phyloP scores from a whole-genome alignment of 2,797 vertebrate species.

The Simalia tracyae region DNA sequence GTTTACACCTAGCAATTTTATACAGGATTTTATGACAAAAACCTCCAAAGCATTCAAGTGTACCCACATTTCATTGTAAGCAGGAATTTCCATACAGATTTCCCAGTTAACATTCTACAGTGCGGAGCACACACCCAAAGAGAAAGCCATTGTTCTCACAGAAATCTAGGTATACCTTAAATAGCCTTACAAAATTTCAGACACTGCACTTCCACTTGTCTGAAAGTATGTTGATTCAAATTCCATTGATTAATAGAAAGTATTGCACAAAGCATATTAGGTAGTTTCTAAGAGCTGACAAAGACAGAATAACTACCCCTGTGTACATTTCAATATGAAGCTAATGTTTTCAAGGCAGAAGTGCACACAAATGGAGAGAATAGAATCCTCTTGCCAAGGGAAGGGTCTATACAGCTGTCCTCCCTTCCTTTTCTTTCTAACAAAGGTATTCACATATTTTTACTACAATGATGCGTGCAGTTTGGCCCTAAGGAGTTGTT shows the following conservation, averaged over 20 bases:
- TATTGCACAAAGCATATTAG: background rate
- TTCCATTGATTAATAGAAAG: background rate
- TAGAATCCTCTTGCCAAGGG: background rate
- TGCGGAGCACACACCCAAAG: background rate
- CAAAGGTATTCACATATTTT: background rate
- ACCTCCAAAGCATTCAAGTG: background rate
- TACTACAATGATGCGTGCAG: background rate
- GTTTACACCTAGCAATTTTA: background rate
- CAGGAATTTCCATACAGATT: background rate
- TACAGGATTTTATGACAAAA: background rate
- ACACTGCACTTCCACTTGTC: background rate
- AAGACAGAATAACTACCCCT: background rate
- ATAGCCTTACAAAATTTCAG: background rate
- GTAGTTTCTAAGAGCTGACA: background rate
- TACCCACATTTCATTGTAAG: background rate
- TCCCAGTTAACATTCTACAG: background rate
- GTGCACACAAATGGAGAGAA: background rate
- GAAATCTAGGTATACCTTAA: background rate
- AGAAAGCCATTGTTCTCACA: background rate
- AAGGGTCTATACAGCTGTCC: background rate
- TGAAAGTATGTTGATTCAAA: background rate
- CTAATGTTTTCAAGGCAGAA: background rate
- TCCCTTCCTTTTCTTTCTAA: background rate
- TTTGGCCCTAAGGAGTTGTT: background rate
- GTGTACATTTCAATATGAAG: background rate